Conservation (phyloP, 2,113 vertebrate species). For the Sander lucioperca region DNA sequence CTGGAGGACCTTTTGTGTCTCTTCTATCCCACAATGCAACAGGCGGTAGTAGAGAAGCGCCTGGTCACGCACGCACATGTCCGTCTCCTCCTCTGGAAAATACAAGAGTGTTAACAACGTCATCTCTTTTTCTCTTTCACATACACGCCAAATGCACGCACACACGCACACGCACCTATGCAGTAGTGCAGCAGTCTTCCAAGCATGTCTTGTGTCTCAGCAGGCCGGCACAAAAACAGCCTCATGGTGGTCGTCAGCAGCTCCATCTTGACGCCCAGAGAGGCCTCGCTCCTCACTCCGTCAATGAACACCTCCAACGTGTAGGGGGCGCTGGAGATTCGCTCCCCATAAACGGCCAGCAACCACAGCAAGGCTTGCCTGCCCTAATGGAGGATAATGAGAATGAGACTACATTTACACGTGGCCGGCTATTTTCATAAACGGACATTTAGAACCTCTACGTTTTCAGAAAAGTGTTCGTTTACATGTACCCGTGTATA, state of each 20-base stretch:
- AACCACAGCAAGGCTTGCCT: conserved; percentile 95
- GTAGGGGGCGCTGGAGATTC: conserved; percentile 90
- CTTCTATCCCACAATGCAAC: conserved; percentile 87
- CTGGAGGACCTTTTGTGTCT: conserved; percentile 86
- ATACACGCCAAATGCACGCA: background rate
- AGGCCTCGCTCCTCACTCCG: conserved; percentile 86
- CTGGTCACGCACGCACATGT: conserved; percentile 93
- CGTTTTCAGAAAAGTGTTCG: no score
- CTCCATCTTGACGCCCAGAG: conserved; percentile 91
- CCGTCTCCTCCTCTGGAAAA: conserved; percentile 91
- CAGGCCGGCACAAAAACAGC: conserved; percentile 91
- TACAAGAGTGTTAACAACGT: conserved; percentile 17
- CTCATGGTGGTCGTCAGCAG: conserved; percentile 90
- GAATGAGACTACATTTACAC: no score
- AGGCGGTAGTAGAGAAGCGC: conserved; percentile 94
- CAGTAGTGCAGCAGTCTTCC: conserved; percentile 91
- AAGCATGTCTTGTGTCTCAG: conserved; percentile 94
- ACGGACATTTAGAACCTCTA: no score
- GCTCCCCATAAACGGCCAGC: conserved; percentile 90
- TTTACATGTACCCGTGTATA: no score
- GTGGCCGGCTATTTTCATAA: no score
- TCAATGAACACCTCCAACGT: conserved; percentile 93
- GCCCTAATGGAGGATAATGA: conserved; percentile 81
- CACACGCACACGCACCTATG: conserved; percentile 84
- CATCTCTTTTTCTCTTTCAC: background rate